Evolutionary conservation across 2,888 invertebrate genomes (phyloP), one percentile per base, ranked within the genome.

Genomic region (Eudasyphora cyanicolor): DNA sequence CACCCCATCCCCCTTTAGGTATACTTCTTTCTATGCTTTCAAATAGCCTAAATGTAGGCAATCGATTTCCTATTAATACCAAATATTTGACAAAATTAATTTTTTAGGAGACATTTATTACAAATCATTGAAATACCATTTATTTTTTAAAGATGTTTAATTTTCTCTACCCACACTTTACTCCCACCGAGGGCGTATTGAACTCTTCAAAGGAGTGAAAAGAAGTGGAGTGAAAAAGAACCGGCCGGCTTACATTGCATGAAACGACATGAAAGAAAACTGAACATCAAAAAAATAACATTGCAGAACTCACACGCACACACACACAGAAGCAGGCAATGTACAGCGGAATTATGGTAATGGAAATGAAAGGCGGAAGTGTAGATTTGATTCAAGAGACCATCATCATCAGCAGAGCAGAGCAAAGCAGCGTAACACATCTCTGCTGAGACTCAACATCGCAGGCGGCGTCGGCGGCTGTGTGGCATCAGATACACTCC

Each of bases 331-430:
- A 17, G 12, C 4, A 19, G 21, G 12, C 35, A 42, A 67, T 24
- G 24, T 38, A 67, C 42, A 76, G 19, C 62, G 70, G 32, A 29
- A 73, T 57, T 35, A 45, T 38, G 45, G 57, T 21, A 62, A 51
- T 79, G 76, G 76, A 74, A 76, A 76, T 76, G 57, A 82, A 79
- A 73, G 73, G 67, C 76, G 82, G 82, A 82, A 82, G 82, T 81
- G 57, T 80, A 78, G 77, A 75, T 84, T 80, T 84, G 57, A 84
- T 83, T 84, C 57, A 84, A 84, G 75, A 78, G 77, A 78, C 71
- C 38, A 51, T 64, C 32, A n/a, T n/a, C 12, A 54, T 38, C 8
- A 71, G 12, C 54, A 76, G 24, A 62, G 62, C 17, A 54, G 51
- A 32, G 62, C 54, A 35, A n/a, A n/a, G 19, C 19, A 51, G 17